These are phyloP conservation scores for Xyliphius kryptos DNA, from an alignment of 2,113 vertebrate genomes.

Conservation along the genomic window DNA sequence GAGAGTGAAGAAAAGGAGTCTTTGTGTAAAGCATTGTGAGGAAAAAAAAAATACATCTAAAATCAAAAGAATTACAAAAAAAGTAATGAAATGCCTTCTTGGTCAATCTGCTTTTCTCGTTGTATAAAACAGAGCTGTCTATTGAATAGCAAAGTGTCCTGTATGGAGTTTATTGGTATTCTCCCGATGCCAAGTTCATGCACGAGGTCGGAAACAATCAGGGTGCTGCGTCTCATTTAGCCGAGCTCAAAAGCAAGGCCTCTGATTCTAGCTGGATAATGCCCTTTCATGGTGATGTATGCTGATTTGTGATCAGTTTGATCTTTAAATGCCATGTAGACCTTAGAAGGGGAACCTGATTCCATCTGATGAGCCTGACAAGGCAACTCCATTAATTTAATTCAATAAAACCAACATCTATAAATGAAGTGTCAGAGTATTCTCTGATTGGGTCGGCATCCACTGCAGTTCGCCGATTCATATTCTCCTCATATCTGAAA, in stretches of 20 bases:
- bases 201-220: conserved; percentile 40
- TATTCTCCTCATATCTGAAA: not conserved
- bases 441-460: not conserved
- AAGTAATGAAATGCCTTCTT: conserved; percentile 40
- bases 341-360: not conserved
- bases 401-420: not conserved
- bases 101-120: conserved; percentile 33
- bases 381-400: not conserved
- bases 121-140: conserved; percentile 42
- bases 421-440: conserved; percentile 2
- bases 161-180: conserved; percentile 57
- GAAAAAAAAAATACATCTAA: conserved; percentile 5
- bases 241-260: conserved; percentile 24
- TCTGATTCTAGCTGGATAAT: conserved; percentile 6
- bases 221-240: conserved; percentile 28
- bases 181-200: conserved; percentile 51
- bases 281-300: conserved; percentile 7
- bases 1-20: not conserved
- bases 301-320: conserved; percentile 22
- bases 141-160: conserved; percentile 44
- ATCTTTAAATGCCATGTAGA: conserved; percentile 13
- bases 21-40: conserved; percentile 14
- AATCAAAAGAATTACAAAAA: not conserved
- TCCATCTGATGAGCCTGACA: conserved; percentile 4
- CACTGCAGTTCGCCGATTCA: not conserved